phyloP scores from a whole-genome alignment of 2,888 invertebrate genomes.

The Agrochola lota region DNA sequence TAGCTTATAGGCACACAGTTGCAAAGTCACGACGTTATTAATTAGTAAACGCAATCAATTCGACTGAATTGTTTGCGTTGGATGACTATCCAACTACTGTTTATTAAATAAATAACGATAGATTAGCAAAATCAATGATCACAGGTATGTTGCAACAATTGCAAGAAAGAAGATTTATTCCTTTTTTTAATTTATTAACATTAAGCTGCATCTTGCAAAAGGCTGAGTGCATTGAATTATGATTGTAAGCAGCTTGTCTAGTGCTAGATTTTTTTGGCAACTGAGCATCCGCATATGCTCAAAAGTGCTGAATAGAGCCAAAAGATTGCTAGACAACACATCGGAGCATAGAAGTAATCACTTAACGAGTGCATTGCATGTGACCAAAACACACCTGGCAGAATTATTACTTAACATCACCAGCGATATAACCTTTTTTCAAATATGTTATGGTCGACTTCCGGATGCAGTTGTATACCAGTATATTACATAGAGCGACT shows the following conservation, averaged over 20 bases:
- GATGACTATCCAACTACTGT: too few relatives aligned
- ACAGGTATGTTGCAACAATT: not conserved
- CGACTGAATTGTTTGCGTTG: too few relatives aligned
- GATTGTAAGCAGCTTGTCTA: not conserved
- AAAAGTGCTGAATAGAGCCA: not conserved
- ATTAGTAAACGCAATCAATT: too few relatives aligned
- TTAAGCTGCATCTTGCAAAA: not conserved
- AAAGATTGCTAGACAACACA: not conserved
- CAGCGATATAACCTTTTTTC: not conserved
- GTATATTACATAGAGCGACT: not conserved
- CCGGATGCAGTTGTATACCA: not conserved
- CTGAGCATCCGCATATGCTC: too few relatives aligned
- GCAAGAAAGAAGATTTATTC: too few relatives aligned
- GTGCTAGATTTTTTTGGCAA: too few relatives aligned
- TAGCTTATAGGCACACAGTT: too few relatives aligned
- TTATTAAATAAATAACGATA: not conserved
- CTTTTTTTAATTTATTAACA: not conserved
- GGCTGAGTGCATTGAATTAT: not conserved
- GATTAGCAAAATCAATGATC: slow-evolving; percentile 1
- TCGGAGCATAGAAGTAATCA: not conserved
- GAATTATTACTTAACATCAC: not conserved
- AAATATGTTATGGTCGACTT: not conserved
- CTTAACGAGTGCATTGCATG: not conserved
- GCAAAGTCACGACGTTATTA: not conserved
- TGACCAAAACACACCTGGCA: not conserved